Percentiles rank a stretch among this genome's conserved stretches.
These are phyloP conservation scores for Psittacula cyanocephala DNA, from an alignment of 2,113 vertebrate species.

Conservation along the genomic window DNA sequence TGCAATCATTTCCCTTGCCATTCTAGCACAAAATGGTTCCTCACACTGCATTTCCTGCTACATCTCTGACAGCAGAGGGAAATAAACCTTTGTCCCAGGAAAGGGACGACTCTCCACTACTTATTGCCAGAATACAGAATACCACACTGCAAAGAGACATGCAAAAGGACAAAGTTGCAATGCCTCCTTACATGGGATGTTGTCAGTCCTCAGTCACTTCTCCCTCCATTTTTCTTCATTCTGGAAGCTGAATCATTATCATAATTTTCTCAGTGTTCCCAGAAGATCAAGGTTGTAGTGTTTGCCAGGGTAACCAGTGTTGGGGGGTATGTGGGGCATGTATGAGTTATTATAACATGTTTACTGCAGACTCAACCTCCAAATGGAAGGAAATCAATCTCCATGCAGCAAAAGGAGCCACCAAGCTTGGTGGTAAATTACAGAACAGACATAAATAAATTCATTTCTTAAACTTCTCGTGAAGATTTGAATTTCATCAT, in stretches of 20 bases:
- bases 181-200: not conserved
- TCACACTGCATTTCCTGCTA: not conserved
- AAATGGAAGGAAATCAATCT: not conserved
- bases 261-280: not conserved
- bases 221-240: not conserved
- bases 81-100: not conserved
- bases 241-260: not conserved
- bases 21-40: not conserved
- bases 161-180: not conserved
- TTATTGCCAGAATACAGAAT: not conserved
- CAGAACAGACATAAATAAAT: not conserved
- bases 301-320: not conserved
- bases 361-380: not conserved
- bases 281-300: not conserved
- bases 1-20: not conserved
- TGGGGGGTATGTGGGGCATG: not conserved
- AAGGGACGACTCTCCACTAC: not conserved
- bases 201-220: not conserved
- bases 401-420: not conserved
- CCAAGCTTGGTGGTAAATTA: not conserved
- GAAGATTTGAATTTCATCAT: not conserved
- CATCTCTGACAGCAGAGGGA: not conserved
- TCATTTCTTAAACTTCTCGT: not conserved
- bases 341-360: not conserved
- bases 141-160: not conserved